A percentile compares a stretch with the other conserved stretches of the same genome.
These are phyloP conservation scores for fruit fly (Drosophila melanogaster) DNA, from an alignment of 1,140 invertebrate genomes.

Conservation along the genomic window DNA sequence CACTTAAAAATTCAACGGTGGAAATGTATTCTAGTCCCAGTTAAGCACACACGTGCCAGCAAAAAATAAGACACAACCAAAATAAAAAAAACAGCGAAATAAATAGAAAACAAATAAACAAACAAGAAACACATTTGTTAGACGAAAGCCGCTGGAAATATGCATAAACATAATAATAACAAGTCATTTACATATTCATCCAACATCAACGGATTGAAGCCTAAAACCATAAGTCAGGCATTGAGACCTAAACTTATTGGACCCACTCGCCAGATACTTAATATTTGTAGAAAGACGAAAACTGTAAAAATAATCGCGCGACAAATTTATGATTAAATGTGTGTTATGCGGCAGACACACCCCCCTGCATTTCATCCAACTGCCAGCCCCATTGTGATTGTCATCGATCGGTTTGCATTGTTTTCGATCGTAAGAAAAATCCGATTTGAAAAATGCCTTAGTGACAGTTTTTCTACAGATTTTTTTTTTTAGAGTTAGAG, in stretches of 20 bases:
- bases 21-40: constrained; percentile 18
- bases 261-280: constrained; percentile 47
- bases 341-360: constrained; percentile 8
- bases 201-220: constrained; percentile 56
- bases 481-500: constrained; percentile 3
- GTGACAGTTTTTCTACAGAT: constrained; percentile 42
- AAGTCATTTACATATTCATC: constrained; percentile 78
- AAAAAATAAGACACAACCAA: constrained; percentile 24
- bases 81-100: constrained; percentile 4
- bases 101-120: constrained; percentile 51
- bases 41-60: constrained; percentile 66
- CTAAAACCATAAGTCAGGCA: constrained; percentile 73
- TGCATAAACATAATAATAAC: constrained; percentile 82
- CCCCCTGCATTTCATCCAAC: constrained; percentile 33
- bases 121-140: constrained; percentile 48
- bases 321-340: constrained; percentile 80
- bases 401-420: constrained; percentile 56
- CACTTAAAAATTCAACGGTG: constrained; percentile 33
- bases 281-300: constrained; percentile 64
- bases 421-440: constrained; percentile 41
- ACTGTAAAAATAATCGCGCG: constrained; percentile 79
- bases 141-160: constrained; percentile 57
- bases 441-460: constrained; percentile 64
- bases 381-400: constrained; percentile 42
- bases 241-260: constrained; percentile 29